These are phyloP conservation scores for Meleagris gallopavo DNA, from an alignment of 2,113 vertebrate genomes.

Conservation along the genomic window DNA sequence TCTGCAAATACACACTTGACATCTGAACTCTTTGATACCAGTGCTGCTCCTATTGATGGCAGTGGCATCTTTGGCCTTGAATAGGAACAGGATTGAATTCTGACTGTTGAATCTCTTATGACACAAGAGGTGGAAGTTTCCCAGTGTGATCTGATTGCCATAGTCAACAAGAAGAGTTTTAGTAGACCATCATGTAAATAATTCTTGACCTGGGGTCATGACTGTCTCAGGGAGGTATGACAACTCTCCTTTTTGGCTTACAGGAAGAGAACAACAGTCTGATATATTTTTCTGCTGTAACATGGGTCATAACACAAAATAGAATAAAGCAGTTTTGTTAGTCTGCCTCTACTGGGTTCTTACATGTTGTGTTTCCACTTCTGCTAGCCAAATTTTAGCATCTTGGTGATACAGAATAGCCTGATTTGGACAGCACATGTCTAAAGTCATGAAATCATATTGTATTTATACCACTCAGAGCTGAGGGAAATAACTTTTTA, in stretches of 20 bases:
- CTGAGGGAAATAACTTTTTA: background rate
- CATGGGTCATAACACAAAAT: background rate
- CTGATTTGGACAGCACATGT: background rate
- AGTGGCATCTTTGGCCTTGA: slow-evolving; percentile 50
- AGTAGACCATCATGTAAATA: background rate
- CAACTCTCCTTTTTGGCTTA: background rate
- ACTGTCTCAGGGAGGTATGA: background rate
- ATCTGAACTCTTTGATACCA: slow-evolving; percentile 56
- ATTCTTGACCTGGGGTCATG: slow-evolving; percentile 22
- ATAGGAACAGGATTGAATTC: slow-evolving; percentile 20
- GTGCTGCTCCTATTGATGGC: slow-evolving; percentile 28
- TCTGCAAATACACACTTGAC: slow-evolving; percentile 61
- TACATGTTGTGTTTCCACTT: slow-evolving; percentile 34
- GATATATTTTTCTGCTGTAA: background rate
- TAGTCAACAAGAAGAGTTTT: slow-evolving; percentile 23
- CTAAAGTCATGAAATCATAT: slow-evolving; percentile 13
- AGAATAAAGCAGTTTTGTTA: slow-evolving; percentile 8
- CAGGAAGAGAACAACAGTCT: background rate
- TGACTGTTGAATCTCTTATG: background rate
- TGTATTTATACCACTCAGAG: background rate
- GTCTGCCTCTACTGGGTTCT: background rate
- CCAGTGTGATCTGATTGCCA: background rate
- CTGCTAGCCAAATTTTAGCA: background rate
- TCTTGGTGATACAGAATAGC: background rate
- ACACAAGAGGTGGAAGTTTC: slow-evolving; percentile 45